These are phyloP conservation scores for Schrankia costaestrigalis DNA, from an alignment of 2,888 invertebrate species.

Conservation along the genomic window DNA sequence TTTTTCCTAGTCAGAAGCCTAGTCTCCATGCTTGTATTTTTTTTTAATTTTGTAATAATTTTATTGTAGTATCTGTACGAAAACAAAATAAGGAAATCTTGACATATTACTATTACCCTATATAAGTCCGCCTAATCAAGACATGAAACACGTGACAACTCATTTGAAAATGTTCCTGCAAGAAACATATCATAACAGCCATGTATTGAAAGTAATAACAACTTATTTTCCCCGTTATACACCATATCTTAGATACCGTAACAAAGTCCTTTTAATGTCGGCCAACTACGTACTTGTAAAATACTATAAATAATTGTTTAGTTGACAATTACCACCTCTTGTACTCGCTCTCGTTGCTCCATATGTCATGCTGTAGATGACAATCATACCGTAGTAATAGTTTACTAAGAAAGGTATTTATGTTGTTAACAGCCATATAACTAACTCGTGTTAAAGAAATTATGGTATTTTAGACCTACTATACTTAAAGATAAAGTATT, in stretches of 20 bases:
- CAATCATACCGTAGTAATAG: conserved; percentile 16
- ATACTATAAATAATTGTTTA: conserved; percentile 38
- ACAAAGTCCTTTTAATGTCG: conserved; percentile 24
- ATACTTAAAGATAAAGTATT: too few species aligned
- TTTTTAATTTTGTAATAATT: too few species aligned
- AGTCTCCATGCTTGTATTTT: too few species aligned
- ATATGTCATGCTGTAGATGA: conserved; percentile 14
- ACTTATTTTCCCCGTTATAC: conserved; percentile 2
- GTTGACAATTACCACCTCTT: conserved; percentile 18
- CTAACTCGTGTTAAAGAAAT: neutral
- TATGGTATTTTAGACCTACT: neutral
- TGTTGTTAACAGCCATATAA: conserved; percentile 14
- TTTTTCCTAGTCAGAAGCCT: too few species aligned
- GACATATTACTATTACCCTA: too few species aligned
- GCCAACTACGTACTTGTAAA: conserved; percentile 32
- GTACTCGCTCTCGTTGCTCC: conserved; percentile 32
- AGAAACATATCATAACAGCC: too few species aligned
- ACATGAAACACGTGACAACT: too few species aligned
- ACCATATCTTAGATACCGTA: too few species aligned
- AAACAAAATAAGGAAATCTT: too few species aligned
- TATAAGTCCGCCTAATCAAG: too few species aligned
- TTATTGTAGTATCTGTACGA: too few species aligned
- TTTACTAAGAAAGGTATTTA: conserved; percentile 18
- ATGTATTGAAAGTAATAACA: conserved; percentile 4
- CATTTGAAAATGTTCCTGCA: too few species aligned